Percentiles rank a stretch among this genome's conserved stretches.
These are phyloP conservation scores for Amorpha juglandis DNA, from an alignment of 2,888 invertebrate genomes.

Conservation along the genomic window DNA sequence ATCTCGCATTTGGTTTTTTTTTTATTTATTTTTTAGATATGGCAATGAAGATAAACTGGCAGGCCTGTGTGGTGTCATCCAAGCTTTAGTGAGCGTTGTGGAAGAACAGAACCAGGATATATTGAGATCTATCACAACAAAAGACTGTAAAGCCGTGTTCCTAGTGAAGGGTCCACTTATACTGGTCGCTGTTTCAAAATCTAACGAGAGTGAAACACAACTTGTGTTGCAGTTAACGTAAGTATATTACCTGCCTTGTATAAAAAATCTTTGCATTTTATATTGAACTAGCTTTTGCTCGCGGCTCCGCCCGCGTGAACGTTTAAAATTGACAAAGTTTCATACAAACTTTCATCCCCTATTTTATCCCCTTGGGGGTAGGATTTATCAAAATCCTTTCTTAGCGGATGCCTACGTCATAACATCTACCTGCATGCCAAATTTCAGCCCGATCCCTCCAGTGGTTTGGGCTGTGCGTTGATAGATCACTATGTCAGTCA, in stretches of 20 bases:
- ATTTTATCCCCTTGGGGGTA: no score
- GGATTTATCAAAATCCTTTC: no score
- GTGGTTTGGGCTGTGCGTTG: no score
- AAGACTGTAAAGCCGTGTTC: slow-evolving; percentile 95
- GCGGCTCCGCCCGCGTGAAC: no score
- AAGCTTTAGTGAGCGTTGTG: slow-evolving; percentile 95
- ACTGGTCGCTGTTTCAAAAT: slow-evolving; percentile 93
- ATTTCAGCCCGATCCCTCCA: no score
- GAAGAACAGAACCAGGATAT: slow-evolving; percentile 92
- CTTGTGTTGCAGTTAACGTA: slow-evolving; percentile 93
- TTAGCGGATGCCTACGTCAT: no score
- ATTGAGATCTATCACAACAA: slow-evolving; percentile 93
- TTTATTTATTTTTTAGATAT: slow-evolving; percentile 86
- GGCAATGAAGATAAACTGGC: slow-evolving; percentile 97
- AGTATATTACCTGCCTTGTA: slow-evolving; percentile 58
- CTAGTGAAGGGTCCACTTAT: slow-evolving; percentile 95
- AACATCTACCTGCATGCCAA: no score
- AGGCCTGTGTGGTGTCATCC: slow-evolving; percentile 97
- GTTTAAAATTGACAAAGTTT: no score
- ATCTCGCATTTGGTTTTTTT: background rate
- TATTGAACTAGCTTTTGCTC: no score
- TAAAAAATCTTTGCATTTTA: no score
- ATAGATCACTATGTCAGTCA: no score
- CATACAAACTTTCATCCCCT: no score
- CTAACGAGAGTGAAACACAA: slow-evolving; percentile 92